Evolutionary conservation across 2,113 vertebrate genomes (phyloP).

Genomic region (Sapayoa aenigma): DNA sequence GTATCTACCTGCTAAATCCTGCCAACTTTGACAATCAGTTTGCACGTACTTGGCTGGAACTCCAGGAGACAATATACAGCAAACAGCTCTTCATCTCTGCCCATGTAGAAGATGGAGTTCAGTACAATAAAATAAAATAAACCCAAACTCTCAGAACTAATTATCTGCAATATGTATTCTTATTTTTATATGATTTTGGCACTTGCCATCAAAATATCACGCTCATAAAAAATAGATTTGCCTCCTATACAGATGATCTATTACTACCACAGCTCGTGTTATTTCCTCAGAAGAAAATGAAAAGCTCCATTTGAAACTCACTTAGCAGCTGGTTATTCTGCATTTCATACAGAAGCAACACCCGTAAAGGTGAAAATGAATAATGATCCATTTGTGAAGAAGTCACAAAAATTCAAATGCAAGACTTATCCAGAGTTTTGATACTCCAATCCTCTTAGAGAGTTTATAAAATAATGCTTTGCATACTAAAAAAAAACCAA

Average conservation of each 20-base stretch:
- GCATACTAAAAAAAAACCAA: neutral
- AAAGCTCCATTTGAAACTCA: constrained; percentile 63
- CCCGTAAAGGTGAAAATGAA: constrained; percentile 57
- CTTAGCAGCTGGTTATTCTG: constrained; percentile 64
- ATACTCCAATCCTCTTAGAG: constrained; percentile 43
- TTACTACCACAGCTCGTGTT: constrained; percentile 9
- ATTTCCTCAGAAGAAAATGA: constrained; percentile 63
- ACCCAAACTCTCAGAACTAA: constrained; percentile 3
- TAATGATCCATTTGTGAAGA: constrained; percentile 50
- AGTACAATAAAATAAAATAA: neutral
- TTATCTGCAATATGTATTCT: constrained; percentile 34
- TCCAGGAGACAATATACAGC: neutral
- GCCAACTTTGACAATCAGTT: neutral
- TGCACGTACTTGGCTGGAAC: neutral
- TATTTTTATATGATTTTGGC: constrained; percentile 40
- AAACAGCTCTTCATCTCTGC: neutral
- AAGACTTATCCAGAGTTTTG: constrained; percentile 51
- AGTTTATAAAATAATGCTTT: constrained; percentile 39
- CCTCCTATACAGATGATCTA: constrained; percentile 54
- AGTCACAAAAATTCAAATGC: constrained; percentile 64
- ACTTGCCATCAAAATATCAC: constrained; percentile 16
- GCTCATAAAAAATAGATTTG: constrained; percentile 47
- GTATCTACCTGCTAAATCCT: neutral
- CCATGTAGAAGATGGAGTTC: neutral
- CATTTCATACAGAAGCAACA: constrained; percentile 49